Evolutionary conservation across 2,113 vertebrate species (phyloP).

Genomic region (Catharus bicknelli): DNA sequence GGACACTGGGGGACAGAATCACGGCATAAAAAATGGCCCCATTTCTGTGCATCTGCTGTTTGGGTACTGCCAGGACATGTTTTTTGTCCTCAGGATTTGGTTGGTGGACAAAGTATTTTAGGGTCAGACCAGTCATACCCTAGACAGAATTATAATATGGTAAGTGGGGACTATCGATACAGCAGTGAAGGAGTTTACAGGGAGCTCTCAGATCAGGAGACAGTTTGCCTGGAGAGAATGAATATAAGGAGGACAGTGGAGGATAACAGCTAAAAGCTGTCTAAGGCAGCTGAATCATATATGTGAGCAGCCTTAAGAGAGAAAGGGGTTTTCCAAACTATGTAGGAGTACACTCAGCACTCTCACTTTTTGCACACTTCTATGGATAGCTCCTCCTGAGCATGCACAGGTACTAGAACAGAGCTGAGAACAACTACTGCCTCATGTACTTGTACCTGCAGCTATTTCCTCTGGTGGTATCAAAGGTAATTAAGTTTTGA

Average conservation of each 20-base stretch:
- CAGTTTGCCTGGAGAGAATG: not conserved
- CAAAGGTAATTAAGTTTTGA: slow-evolving; percentile 2
- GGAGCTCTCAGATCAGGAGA: not conserved
- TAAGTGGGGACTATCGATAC: not conserved
- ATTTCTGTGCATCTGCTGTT: not conserved
- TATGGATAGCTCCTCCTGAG: not conserved
- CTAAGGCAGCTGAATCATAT: not conserved
- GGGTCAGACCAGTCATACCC: not conserved
- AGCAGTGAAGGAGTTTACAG: not conserved
- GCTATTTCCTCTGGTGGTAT: slow-evolving; percentile 8
- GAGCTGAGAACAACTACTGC: not conserved
- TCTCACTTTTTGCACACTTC: slow-evolving; percentile 26
- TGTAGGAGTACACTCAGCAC: not conserved
- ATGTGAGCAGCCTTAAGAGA: not conserved
- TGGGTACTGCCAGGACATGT: not conserved
- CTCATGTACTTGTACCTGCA: not conserved
- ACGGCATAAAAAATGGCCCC: not conserved
- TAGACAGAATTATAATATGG: not conserved
- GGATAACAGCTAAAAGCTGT: not conserved
- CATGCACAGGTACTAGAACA: not conserved
- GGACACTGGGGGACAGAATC: not conserved
- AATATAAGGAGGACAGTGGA: not conserved
- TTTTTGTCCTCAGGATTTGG: not conserved
- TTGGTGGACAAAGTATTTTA: not conserved
- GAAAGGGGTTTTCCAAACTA: slow-evolving; percentile 45